Conservation (phyloP, 2,888 invertebrate species). For the Prosopocoilus inquinatus region DNA sequence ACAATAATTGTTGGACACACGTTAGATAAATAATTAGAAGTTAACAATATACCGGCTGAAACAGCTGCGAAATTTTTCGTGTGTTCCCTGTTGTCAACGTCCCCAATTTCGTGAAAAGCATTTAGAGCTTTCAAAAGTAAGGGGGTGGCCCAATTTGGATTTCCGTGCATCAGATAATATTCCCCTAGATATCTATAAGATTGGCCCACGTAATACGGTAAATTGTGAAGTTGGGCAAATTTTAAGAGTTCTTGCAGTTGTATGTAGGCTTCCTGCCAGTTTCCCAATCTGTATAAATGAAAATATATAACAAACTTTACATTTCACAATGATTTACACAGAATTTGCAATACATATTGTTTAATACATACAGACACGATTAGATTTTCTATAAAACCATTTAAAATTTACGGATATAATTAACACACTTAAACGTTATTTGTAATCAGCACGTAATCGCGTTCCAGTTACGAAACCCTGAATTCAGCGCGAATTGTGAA, state of each 20-base stretch:
- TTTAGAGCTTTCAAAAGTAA: conserved; percentile 39
- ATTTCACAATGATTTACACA: neutral
- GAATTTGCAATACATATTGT: no score
- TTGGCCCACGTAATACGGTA: conserved; percentile 40
- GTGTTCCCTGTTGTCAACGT: conserved; percentile 34
- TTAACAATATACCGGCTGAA: conserved; percentile 33
- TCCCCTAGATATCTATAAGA: conserved; percentile 45
- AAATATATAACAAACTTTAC: neutral
- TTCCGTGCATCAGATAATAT: conserved; percentile 40
- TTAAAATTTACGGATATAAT: no score
- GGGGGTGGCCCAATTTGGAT: conserved; percentile 38
- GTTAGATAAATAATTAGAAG: no score
- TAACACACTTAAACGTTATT: no score
- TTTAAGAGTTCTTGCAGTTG: conserved; percentile 35
- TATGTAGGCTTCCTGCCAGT: conserved; percentile 30
- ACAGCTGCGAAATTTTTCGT: conserved; percentile 42
- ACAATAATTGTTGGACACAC: no score
- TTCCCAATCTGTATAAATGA: conserved; percentile 32
- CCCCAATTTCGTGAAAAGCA: conserved; percentile 34
- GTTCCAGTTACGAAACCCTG: no score
- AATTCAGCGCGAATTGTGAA: no score
- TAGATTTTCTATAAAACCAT: no score
- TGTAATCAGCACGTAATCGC: no score
- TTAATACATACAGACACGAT: no score
- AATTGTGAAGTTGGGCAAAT: conserved; percentile 33